Evolutionary conservation across 2,113 vertebrate species (phyloP).

Genomic region (Cryptomyrus ogoouensis): DNA sequence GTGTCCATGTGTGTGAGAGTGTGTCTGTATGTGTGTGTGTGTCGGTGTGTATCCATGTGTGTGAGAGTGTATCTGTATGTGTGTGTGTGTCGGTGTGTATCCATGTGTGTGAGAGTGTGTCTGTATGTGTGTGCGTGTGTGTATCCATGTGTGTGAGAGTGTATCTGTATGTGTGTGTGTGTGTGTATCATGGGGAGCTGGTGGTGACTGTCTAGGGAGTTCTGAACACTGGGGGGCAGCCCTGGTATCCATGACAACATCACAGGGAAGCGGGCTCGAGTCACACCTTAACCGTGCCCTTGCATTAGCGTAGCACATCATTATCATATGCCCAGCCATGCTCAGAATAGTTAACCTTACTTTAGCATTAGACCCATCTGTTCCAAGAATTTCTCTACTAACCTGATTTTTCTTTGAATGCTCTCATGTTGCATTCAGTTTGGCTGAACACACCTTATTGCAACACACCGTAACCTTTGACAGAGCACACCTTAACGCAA

Average conservation of each 20-base stretch:
- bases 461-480: neutral
- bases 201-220: neutral
- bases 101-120: neutral
- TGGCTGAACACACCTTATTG: neutral
- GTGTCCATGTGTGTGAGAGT: too few species aligned
- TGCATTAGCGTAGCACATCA: neutral
- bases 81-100: neutral
- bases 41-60: too few species aligned
- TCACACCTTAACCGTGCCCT: neutral
- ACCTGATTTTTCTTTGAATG: neutral
- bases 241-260: conserved; percentile 8
- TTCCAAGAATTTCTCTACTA: neutral
- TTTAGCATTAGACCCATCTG: neutral
- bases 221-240: neutral
- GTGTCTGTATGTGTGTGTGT: neutral
- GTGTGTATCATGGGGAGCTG: neutral
- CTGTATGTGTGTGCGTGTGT: neutral
- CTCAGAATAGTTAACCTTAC: neutral
- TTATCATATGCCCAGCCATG: neutral
- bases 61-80: neutral
- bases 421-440: neutral
- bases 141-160: neutral
- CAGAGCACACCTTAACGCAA: neutral
- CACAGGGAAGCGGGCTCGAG: neutral
- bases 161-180: neutral